These are phyloP conservation scores for Quadriops clusia DNA, from an alignment of 2,888 invertebrate genomes.

Conservation along the genomic window DNA sequence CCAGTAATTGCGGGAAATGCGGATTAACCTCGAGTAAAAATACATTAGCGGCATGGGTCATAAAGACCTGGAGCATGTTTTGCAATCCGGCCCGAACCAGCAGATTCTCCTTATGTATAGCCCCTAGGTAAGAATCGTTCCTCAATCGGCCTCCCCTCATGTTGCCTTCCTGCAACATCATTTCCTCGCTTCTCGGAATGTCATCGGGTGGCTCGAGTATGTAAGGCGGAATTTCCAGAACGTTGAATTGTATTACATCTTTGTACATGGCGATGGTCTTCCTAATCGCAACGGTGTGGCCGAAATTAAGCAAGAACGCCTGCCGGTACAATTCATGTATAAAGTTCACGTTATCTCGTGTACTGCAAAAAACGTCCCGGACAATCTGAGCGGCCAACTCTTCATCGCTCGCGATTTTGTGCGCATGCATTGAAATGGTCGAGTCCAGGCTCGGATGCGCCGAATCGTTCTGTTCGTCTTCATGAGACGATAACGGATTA, in stretches of 20 bases:
- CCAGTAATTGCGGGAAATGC: conserved; percentile 56
- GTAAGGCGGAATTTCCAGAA: conserved; percentile 69
- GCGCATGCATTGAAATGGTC: conserved; percentile 32
- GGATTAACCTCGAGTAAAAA: conserved; percentile 64
- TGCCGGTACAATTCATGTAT: conserved; percentile 89
- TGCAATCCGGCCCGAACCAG: conserved; percentile 73
- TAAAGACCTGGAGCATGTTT: conserved; percentile 76
- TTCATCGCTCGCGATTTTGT: conserved; percentile 32
- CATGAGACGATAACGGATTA: conserved; percentile 31
- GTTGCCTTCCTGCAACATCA: conserved; percentile 17
- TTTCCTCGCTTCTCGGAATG: conserved; percentile 23
- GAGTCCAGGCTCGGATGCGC: conserved; percentile 51
- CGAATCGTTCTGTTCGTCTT: conserved; percentile 43
- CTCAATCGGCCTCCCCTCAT: conserved; percentile 47
- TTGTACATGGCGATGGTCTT: conserved; percentile 87
- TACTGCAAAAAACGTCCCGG: conserved; percentile 75
- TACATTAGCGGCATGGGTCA: conserved; percentile 91
- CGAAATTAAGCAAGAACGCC: conserved; percentile 81
- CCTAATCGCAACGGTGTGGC: conserved; percentile 75
- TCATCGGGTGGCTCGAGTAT: conserved; percentile 57
- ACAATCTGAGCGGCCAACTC: conserved; percentile 53
- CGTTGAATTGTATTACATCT: conserved; percentile 88
- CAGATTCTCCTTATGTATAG: conserved; percentile 66
- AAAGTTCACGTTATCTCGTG: conserved; percentile 86
- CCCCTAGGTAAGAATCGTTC: conserved; percentile 78